phyloP scores from a whole-genome alignment of 2,888 invertebrate species.

The Polyploca ridens region DNA sequence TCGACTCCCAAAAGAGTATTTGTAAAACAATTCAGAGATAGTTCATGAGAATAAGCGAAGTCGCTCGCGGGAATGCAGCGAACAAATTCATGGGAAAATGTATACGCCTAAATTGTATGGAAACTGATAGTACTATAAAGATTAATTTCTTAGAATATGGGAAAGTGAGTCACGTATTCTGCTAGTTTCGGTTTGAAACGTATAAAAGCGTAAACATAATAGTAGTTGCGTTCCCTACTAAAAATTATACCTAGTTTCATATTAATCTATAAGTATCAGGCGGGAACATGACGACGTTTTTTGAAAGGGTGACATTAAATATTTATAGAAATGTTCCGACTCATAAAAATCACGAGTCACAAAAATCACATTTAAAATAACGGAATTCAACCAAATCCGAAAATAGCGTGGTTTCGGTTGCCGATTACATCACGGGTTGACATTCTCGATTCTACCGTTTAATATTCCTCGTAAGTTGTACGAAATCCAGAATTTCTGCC shows the following conservation, averaged over 20 bases:
- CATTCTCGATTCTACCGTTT: conserved; percentile 64
- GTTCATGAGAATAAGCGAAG: too few relatives aligned
- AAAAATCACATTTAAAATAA: conserved; percentile 61
- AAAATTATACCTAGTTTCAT: background rate
- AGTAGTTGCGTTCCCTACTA: background rate
- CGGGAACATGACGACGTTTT: background rate
- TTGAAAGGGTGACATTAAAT: conserved; percentile 19
- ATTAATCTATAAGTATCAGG: background rate
- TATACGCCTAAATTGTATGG: too few relatives aligned
- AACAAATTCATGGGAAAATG: too few relatives aligned
- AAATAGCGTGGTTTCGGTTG: conserved; percentile 70
- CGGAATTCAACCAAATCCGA: conserved; percentile 58
- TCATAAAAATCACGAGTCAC: conserved; percentile 42
- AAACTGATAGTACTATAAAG: too few relatives aligned
- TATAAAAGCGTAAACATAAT: too few relatives aligned
- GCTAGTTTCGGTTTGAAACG: too few relatives aligned
- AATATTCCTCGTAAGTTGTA: conserved; percentile 65
- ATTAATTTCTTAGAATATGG: too few relatives aligned
- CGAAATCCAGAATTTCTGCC: conserved; percentile 65
- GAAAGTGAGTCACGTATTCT: too few relatives aligned
- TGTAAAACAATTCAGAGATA: too few relatives aligned
- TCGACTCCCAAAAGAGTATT: too few relatives aligned
- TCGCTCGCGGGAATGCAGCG: too few relatives aligned
- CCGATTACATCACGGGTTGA: conserved; percentile 71
- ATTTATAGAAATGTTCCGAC: conserved; percentile 49